Evolutionary conservation across 2,888 invertebrate genomes (phyloP), one percentile per base, ranked within the genome.

Genomic region (Andrena haemorrhoa): DNA sequence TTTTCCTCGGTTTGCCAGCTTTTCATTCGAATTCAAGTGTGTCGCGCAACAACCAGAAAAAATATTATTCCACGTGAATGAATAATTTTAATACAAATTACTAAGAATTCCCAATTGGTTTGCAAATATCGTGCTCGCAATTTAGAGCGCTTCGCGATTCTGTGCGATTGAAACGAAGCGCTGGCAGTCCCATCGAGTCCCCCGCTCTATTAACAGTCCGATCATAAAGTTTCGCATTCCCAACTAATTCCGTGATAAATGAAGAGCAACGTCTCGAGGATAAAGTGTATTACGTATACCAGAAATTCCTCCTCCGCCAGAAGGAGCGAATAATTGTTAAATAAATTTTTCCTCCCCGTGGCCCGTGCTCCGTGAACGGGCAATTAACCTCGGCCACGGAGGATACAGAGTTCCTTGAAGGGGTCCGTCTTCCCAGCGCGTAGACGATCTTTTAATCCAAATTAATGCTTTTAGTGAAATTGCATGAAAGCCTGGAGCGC

Each of bases 401-500:
- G 79, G 71, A 64, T 75, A 69, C 72, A 66, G 68, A 61, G 76
- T 82, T 83, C 65, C 83, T 79, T 73, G 69, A 80, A 83, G 73
- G 84, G 86, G 85, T 82, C 80, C 84, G 87, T 86, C 87, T 89
- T 87, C 82, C 86, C 82, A 66, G 78, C 84, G 83, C 86, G 85
- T 86, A 83, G 90, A 90, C 90, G 89, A 92, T 92, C 92, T 91
- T 92, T 92, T 92, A 92, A 92, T 92, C 92, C 90, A 91, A 92
- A 92, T 91, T 92, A 92, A 92, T 92, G 92, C 92, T 92, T 91
- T 92, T 91, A 92, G 90, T 90, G 90, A 91, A 92, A 92, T 92
- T 92, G 91, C 89, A 88, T 88, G 89, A 91, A 90, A 90, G 89
- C 90, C 89, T 83, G 87, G 87, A 90, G 89, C 90, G 74, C 73